Evolutionary conservation across 92 coral and sea anemone genomes (phyloP), one percentile per base, ranked within the genome.

Genomic region (Actinostola sp.): DNA sequence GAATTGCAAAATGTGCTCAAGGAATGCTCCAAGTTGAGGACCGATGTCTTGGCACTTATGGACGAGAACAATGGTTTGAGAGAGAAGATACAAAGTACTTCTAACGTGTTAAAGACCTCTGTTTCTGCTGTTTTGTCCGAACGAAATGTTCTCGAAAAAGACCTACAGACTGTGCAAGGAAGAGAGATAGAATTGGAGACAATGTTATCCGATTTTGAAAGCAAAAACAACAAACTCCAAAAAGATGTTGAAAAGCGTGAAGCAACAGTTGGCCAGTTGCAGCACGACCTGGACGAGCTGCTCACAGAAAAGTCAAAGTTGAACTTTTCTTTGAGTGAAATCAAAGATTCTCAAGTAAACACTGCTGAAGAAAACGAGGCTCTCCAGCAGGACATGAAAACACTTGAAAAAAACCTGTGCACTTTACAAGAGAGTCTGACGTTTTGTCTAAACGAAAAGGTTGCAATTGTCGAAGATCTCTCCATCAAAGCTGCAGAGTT

Each of bases 381-480:
- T 51, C 76, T 95, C 14, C 79, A 86, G 10, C 89, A 92, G 10
- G 92, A 89, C 20, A 67, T 89, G 8, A 79, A 75, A 57, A 63
- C 81, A 23, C 80, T 83, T 12, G 97, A 88, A 46, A 79, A 72
- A 25, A 93, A 81, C 48, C 91, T 93, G 66, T 51, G 67, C 17
- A 72, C 87, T 27, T 76, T 81, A 13, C 85, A 87, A 68, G 88
- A 76, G 34, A 88, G 91, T 24, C 63, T 93, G 39, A 73, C 71
- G 27, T 73, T 57, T 39, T 86, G 92, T 24, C 88, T 88, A 41
- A 84, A 73, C 26, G 98, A 91, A 65, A 93, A 93, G 50, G 94
- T 81, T 32, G 64, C 80, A 3, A 76, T 93, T 39, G 83, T 71
- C 15, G 84, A 86, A 50, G 98, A 93, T 48, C 73, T 90, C 15